Conservation (phyloP, 2,113 vertebrate genomes). For the Paedocypris sp. region DNA sequence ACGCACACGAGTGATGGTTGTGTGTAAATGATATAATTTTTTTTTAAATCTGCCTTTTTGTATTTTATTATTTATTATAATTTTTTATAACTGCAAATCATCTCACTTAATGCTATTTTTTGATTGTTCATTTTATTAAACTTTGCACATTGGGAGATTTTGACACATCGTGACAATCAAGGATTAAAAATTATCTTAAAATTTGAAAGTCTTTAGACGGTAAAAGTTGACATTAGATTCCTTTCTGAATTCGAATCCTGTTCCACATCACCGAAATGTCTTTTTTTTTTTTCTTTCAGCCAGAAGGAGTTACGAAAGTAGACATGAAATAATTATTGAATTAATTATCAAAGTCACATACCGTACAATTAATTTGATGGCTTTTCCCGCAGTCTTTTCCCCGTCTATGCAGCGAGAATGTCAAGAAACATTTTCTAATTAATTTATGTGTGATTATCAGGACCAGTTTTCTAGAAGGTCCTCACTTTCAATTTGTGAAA, state of each 20-base stretch:
- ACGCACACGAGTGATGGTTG: too few species aligned
- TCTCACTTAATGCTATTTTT: too few species aligned
- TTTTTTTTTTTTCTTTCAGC: conserved; percentile 46
- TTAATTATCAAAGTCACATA: conserved; percentile 72
- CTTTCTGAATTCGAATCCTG: conserved; percentile 20
- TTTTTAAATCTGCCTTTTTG: too few species aligned
- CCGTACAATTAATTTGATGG: conserved; percentile 70
- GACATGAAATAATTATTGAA: conserved; percentile 70
- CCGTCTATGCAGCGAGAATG: conserved; percentile 59
- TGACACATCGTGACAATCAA: too few species aligned
- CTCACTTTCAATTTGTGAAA: conserved; percentile 69
- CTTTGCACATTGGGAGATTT: too few species aligned
- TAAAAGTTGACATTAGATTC: conserved; percentile 11
- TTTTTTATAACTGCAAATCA: too few species aligned
- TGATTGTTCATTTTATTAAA: too few species aligned
- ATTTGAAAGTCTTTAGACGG: background rate
- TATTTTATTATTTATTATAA: too few species aligned
- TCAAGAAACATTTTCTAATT: conserved; percentile 76
- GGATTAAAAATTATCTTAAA: too few species aligned
- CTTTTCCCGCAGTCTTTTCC: conserved; percentile 64
- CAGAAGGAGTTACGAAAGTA: conserved; percentile 67
- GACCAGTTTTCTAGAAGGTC: conserved; percentile 67
- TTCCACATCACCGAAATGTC: conserved; percentile 56
- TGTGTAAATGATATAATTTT: too few species aligned
- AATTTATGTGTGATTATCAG: conserved; percentile 73